Evolutionary conservation across 2,888 invertebrate genomes (phyloP), one percentile per base, ranked within the genome.

Genomic region (Nineta flava): DNA sequence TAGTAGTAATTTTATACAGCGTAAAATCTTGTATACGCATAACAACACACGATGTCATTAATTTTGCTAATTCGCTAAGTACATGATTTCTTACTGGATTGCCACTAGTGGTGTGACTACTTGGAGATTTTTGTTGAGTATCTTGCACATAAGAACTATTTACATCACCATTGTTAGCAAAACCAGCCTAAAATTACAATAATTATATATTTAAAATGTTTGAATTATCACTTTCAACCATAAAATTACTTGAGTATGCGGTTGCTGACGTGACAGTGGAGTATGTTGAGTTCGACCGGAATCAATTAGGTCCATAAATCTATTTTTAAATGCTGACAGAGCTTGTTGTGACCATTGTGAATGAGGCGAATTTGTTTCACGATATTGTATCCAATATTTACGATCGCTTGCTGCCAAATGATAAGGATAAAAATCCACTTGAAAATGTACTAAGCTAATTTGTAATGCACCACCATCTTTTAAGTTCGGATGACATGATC

Each of bases 391-490:
- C 96, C 96, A 96, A 65, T 91, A 87, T 55, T 83, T 78, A 51
- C 95, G 74, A 64, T 88, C 87, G 32, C 86, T 83, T 59, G 86
- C 80, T 31, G 94, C 93, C 61, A 90, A 76, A 68, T 97, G 95
- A 70, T 93, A 96, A 0, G 99, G 97, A 71, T 97, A 99, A 61
- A 88, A 85, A 66, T 99, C 96, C 1, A 95, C 74, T 69, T 87
- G 87, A 71, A 86, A 84, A 62, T 84, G 84, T 55, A 83, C 81
- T 40, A 99, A 71, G 0, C 87, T 86, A 52, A 97, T 81, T 71
- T 96, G 96, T 49, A 99, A 68, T 1, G 96, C 94, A 1, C 94
- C 97, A 2, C 95, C 95, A 55, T 87, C 86, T 57, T 83, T 78
- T 19, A 93, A 68, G 40, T 86, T 82, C 0, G 90, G 88, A 71